Percentiles rank a stretch among this genome's conserved stretches.
Evolutionary conservation across 2,113 vertebrate species (phyloP).

Genomic region (Myotis yumanensis): DNA sequence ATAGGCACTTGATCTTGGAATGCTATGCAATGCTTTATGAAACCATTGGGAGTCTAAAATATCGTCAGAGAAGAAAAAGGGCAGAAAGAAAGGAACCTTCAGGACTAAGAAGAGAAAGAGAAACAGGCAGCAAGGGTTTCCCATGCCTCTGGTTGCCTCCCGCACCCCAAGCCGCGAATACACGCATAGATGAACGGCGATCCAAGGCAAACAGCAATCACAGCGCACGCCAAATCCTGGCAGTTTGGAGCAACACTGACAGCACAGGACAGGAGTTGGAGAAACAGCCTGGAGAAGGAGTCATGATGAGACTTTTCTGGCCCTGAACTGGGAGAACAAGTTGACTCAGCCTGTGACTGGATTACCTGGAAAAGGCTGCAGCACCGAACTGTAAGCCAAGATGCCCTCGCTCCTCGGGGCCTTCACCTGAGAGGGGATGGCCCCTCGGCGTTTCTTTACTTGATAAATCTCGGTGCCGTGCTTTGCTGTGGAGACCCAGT

Average conservation of each 20-base stretch:
- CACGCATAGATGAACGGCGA: neutral
- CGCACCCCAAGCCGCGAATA: neutral
- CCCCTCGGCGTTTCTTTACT: slow-evolving; percentile 65
- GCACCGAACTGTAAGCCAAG: slow-evolving; percentile 75
- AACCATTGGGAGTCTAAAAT: neutral
- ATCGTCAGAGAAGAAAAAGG: neutral
- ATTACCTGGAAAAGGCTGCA: slow-evolving; percentile 83
- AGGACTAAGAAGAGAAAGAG: neutral
- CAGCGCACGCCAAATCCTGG: neutral
- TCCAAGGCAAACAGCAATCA: neutral
- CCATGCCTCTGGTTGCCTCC: neutral
- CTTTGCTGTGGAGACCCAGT: slow-evolving; percentile 76
- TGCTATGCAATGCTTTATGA: neutral
- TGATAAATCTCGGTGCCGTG: slow-evolving; percentile 75
- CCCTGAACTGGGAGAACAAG: neutral
- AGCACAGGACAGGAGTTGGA: accelerated
- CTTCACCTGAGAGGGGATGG: slow-evolving; percentile 41
- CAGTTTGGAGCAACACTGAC: accelerated
- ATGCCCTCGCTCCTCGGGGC: slow-evolving; percentile 24
- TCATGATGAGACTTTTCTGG: neutral
- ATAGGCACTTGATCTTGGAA: neutral
- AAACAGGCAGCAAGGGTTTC: neutral
- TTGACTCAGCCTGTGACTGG: neutral
- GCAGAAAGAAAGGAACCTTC: neutral
- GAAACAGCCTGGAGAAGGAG: neutral